These are phyloP conservation scores for Tursiops truncatus DNA, from an alignment of 2,113 vertebrate genomes.

Conservation along the genomic window DNA sequence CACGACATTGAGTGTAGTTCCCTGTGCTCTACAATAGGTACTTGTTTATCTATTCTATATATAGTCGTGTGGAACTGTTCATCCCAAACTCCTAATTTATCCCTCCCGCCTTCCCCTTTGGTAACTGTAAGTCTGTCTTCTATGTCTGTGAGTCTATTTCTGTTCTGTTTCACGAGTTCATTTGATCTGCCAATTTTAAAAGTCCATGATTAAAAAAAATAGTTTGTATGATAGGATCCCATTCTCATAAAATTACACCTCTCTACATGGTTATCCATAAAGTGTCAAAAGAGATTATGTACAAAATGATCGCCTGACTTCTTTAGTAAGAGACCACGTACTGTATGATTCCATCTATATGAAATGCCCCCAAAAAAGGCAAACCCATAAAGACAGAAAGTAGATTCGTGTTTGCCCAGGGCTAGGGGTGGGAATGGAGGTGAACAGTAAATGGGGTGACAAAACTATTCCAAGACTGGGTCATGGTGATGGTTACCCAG, in stretches of 20 bases:
- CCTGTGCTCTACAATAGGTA: neutral
- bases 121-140: neutral
- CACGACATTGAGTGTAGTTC: neutral
- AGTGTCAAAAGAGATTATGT: neutral
- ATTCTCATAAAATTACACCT: neutral
- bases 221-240: too few relatives aligned
- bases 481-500: neutral
- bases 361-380: neutral
- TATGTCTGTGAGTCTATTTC: neutral
- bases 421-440: neutral
- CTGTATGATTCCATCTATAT: neutral
- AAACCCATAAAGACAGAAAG: neutral
- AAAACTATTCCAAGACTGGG: neutral
- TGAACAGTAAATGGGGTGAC: neutral
- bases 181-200: neutral
- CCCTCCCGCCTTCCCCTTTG: neutral
- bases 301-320: neutral
- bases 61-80: neutral
- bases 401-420: neutral
- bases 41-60: neutral
- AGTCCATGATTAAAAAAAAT: neutral
- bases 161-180: neutral
- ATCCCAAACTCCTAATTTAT: neutral
- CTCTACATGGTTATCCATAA: accelerated
- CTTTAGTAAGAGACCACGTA: neutral